These are phyloP conservation scores for Myotis brandtii DNA, from an alignment of 2,113 vertebrate species.

Conservation along the genomic window DNA sequence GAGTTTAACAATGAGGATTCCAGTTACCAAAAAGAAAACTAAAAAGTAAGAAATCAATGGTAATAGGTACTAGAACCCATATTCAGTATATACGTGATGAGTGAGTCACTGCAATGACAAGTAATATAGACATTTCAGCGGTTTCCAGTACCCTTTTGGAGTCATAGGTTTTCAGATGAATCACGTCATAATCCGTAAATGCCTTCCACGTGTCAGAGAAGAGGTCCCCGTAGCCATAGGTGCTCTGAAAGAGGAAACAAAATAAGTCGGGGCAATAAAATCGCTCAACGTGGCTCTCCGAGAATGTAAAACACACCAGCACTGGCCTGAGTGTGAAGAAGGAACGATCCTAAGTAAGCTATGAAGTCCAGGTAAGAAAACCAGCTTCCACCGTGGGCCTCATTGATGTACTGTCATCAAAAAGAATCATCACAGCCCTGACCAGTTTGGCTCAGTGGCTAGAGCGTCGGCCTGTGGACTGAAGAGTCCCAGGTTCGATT, in stretches of 20 bases:
- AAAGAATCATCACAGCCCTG: background rate
- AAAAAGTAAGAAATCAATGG: background rate
- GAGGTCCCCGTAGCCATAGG: conserved; percentile 95
- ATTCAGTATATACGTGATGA: background rate
- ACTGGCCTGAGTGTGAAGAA: background rate
- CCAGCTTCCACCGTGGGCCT: background rate
- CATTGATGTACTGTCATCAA: background rate
- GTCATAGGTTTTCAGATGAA: conserved; percentile 96
- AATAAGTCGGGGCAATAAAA: background rate
- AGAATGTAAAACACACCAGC: background rate
- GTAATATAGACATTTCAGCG: background rate
- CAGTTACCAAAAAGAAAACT: background rate
- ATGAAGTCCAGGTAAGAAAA: background rate
- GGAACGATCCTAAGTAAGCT: background rate
- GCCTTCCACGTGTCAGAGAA: conserved; percentile 96
- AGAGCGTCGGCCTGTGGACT: too few species aligned
- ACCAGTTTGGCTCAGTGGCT: too few species aligned
- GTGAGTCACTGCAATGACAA: background rate
- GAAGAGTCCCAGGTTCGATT: too few species aligned
- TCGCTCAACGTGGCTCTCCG: background rate
- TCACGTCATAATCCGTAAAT: conserved; percentile 93
- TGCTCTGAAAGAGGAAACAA: conserved; percentile 88
- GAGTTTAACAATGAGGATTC: background rate
- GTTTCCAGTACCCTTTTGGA: conserved; percentile 91
- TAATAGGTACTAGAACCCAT: background rate